Conservation (phyloP, 1,140 invertebrate genomes). For the Euwallacea fornicatus region DNA sequence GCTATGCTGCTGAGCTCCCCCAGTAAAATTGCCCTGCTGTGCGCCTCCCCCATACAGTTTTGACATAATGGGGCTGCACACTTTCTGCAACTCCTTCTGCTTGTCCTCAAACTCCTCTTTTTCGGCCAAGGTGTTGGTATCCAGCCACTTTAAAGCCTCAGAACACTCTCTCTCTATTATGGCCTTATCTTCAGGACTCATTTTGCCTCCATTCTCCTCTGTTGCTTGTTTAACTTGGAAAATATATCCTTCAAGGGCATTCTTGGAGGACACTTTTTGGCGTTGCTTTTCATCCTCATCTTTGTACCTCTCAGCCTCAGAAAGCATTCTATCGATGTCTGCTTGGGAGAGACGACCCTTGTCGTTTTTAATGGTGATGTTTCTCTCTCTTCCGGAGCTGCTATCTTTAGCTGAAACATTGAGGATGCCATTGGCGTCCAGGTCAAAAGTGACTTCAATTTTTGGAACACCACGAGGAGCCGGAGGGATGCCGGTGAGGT, state of each 20-base stretch:
- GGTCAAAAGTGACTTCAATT: conserved; percentile 77
- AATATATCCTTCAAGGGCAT: conserved; percentile 63
- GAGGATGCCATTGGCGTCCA: conserved; percentile 76
- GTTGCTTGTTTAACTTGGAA: conserved; percentile 56
- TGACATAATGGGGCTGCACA: conserved; percentile 60
- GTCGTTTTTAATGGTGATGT: conserved; percentile 49
- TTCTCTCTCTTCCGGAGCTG: conserved; percentile 56
- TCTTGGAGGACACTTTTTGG: conserved; percentile 62
- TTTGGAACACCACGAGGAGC: conserved; percentile 64
- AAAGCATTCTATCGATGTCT: conserved; percentile 63
- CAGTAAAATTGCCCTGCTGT: not conserved
- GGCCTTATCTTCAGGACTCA: conserved; percentile 51
- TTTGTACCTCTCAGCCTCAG: conserved; percentile 65
- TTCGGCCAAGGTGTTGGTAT: conserved; percentile 58
- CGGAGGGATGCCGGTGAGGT: conserved; percentile 65
- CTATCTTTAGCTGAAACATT: conserved; percentile 63
- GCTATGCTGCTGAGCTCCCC: conserved; percentile 49
- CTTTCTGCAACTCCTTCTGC: conserved; percentile 50
- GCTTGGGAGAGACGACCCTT: not conserved
- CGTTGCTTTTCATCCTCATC: conserved; percentile 69
- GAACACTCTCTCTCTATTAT: conserved; percentile 54
- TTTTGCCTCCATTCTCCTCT: conserved; percentile 56
- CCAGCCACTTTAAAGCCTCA: conserved; percentile 58
- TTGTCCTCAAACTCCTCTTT: not conserved
- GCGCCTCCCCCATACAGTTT: conserved; percentile 55